Conservation (phyloP, 2,113 vertebrate genomes). For the Dipodomys merriami region DNA sequence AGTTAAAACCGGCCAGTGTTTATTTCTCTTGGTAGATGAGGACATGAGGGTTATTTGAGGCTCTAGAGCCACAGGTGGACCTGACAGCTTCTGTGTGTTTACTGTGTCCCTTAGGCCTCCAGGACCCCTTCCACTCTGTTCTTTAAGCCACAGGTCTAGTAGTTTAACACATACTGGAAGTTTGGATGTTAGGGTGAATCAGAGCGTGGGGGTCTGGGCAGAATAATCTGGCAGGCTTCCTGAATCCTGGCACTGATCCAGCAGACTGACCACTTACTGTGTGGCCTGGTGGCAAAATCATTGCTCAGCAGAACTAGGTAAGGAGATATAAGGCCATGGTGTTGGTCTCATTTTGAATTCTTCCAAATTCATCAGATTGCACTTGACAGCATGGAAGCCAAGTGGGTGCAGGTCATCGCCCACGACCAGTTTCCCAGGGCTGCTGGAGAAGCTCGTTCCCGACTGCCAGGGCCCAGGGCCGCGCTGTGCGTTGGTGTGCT, state of each 20-base stretch:
- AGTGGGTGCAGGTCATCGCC: conserved; percentile 84
- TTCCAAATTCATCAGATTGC: conserved; percentile 72
- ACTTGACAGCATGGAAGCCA: conserved; percentile 58
- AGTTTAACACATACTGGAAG: neutral
- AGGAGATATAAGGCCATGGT: neutral
- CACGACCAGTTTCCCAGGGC: conserved; percentile 83
- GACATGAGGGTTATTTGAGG: neutral
- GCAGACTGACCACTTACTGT: fast-evolving
- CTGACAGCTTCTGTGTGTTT: neutral
- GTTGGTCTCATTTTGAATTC: neutral
- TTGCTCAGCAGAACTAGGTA: conserved; percentile 63
- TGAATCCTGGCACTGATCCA: neutral
- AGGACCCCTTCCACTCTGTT: neutral
- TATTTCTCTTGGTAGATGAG: neutral
- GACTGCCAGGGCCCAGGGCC: neutral
- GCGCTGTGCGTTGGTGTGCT: conserved; percentile 37
- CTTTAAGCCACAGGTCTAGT: neutral
- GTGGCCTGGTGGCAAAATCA: neutral
- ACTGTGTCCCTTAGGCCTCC: neutral
- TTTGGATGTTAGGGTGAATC: neutral
- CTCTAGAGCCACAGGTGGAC: neutral
- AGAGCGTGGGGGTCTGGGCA: neutral
- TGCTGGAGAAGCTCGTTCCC: conserved; percentile 38
- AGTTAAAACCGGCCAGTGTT: too few relatives aligned
- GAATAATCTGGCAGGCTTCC: neutral